These are phyloP conservation scores for Ooceraea biroi DNA, from an alignment of 1,140 invertebrate genomes.

Conservation along the genomic window DNA sequence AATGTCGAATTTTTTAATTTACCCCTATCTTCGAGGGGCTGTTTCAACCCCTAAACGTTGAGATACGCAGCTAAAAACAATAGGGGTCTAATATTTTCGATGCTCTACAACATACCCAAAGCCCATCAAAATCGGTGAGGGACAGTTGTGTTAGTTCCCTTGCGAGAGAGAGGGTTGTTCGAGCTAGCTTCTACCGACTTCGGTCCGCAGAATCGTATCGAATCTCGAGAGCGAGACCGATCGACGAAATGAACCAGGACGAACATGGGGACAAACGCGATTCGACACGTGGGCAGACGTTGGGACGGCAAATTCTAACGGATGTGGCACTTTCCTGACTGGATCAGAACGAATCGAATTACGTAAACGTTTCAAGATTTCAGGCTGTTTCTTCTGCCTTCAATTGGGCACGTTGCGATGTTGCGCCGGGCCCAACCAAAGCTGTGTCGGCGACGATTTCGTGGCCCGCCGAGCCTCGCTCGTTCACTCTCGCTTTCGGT, in stretches of 20 bases:
- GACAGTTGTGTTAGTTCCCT: too few species aligned
- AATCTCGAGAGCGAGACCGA: not conserved
- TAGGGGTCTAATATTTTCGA: too few species aligned
- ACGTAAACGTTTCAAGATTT: conserved; percentile 31
- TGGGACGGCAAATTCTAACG: conserved; percentile 2
- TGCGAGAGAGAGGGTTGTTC: too few species aligned
- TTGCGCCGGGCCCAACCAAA: conserved; percentile 50
- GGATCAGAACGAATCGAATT: conserved; percentile 30
- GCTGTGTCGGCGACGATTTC: conserved; percentile 22
- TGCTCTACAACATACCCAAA: too few species aligned
- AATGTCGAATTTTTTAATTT: too few species aligned
- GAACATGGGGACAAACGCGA: not conserved
- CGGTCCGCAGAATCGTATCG: not conserved
- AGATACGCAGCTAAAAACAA: too few species aligned
- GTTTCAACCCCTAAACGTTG: too few species aligned
- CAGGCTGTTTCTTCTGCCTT: not conserved
- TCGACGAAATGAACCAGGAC: not conserved
- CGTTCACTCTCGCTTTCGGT: conserved; percentile 77
- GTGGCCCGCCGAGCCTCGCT: conserved; percentile 43
- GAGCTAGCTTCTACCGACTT: too few species aligned
- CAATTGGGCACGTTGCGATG: conserved; percentile 38
- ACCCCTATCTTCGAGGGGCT: too few species aligned
- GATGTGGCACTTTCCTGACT: conserved; percentile 28
- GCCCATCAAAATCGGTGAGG: too few species aligned
- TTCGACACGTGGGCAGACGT: not conserved